Evolutionary conservation across 2,797 vertebrate species (phyloP).

Genomic region (Vespertilio murinus): DNA sequence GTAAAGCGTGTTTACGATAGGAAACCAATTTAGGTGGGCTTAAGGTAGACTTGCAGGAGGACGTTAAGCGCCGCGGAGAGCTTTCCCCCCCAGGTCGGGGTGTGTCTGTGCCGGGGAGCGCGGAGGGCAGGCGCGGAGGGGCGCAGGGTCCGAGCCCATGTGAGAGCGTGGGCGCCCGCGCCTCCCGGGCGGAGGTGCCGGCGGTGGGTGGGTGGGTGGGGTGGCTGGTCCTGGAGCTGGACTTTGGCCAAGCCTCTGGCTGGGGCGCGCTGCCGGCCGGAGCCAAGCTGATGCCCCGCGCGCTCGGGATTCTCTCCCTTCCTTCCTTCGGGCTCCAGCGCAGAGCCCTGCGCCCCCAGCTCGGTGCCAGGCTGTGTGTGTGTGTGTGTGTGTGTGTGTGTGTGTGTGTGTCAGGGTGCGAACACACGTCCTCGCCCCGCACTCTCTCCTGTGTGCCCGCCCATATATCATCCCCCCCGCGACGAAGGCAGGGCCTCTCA

Average conservation of each 20-base stretch:
- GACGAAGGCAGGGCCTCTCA: constrained; percentile 70
- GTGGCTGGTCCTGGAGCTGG: constrained; percentile 78
- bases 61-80: constrained; percentile 81
- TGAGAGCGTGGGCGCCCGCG: neutral
- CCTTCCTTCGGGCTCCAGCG: constrained; percentile 24
- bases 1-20: constrained; percentile 98
- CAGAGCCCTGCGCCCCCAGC: constrained; percentile 16
- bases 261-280: constrained; percentile 4
- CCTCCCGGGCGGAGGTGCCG: constrained; percentile 57
- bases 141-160: neutral
- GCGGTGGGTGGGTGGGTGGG: constrained; percentile 1
- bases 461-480: constrained; percentile 77
- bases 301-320: neutral
- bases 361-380: constrained; percentile 7
- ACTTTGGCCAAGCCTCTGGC: constrained; percentile 79
- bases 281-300: constrained; percentile 26
- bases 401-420: constrained; percentile 10
- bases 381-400: neutral
- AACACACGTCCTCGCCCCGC: constrained; percentile 69
- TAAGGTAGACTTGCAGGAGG: constrained; percentile 84
- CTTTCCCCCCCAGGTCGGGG: constrained; percentile 47
- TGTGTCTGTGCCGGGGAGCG: constrained; percentile 36
- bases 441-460: constrained; percentile 70
- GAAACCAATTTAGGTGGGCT: constrained; percentile 91
- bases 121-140: neutral